Evolutionary conservation across 1,140 invertebrate genomes (phyloP), one percentile per base, ranked within the genome.

Genomic region (Phymorhynchus buccinoides): DNA sequence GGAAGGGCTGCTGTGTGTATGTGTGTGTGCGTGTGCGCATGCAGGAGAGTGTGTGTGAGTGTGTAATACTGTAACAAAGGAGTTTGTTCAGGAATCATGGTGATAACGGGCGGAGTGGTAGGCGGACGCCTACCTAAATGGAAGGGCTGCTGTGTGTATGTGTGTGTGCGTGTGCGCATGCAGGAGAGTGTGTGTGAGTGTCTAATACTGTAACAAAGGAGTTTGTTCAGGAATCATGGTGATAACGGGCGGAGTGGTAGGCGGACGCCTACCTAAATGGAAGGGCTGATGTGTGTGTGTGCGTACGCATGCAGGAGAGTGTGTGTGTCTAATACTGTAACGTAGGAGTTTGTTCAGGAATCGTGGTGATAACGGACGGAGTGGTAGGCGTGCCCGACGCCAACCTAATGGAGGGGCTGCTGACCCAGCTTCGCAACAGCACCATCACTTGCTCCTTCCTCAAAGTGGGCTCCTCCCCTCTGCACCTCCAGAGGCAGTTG

Each of bases 371-470:
- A 82, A 96, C 96, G 27, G 96, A 97, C 94, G 96, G 96, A 3
- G 95, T 97, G 80, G 95, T 97, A n/a, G 96, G 95, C 84, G 94
- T 96, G 30, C 96, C 96, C 12, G 96, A 97, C 92, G 95, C 95
- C 39, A 95, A 95, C 88, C 94, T 96, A 62, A 94, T 97, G 88
- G 96, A 97, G 89, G 95, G 95, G 18, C 92, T 97, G 22, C 93
- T 97, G 81, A 95, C 95, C 82, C 96, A 97, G 91, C 93, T 97
- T 62, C 94, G 96, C 85, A 96, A 95, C 88, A 96, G 95, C 89
- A 96, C 96, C 37, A 96, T 97, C 78, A 94, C 96, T 3, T 96
- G 96, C 90, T 97, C 96, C 75, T 97, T 97, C 92, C 93, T 97
- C 79, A 96, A 96, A 90, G 94, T 97, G 18, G 96, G 96, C 48